Percentiles rank a stretch among this genome's conserved stretches.
phyloP scores from a whole-genome alignment of 2,113 vertebrate species.

The Chloebia gouldiae region DNA sequence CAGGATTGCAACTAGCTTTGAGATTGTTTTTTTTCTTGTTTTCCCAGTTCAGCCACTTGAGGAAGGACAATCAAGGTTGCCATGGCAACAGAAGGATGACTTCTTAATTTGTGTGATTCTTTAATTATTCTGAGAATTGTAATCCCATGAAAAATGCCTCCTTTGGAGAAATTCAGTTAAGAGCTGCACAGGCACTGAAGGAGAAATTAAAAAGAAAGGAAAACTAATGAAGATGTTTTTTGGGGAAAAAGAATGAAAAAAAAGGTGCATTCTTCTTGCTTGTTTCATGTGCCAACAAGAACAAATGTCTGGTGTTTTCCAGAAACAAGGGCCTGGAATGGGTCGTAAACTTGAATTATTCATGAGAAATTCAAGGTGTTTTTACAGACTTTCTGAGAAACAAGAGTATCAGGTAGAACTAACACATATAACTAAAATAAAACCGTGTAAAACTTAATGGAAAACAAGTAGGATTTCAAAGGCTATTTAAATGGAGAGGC shows the following conservation, averaged over 20 bases:
- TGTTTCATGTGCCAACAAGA: neutral
- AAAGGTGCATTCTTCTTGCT: neutral
- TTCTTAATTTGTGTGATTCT: constrained; percentile 39
- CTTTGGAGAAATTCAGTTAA: neutral
- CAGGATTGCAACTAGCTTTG: neutral
- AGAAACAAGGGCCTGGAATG: neutral
- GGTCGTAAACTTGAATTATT: constrained; percentile 11
- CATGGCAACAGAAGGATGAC: neutral
- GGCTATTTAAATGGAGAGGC: neutral
- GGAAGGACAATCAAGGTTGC: constrained; percentile 16
- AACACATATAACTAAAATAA: neutral
- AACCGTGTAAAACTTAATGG: neutral
- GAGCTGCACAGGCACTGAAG: neutral
- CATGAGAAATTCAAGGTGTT: neutral
- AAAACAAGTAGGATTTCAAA: neutral
- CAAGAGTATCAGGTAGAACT: neutral
- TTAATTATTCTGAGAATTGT: neutral
- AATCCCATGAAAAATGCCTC: neutral
- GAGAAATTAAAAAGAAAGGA: neutral
- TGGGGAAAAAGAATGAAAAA: neutral
- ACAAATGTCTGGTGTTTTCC: neutral
- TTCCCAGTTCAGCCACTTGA: neutral
- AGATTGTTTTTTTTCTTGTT: neutral
- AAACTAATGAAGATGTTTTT: neutral
- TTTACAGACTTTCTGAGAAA: neutral